These are phyloP conservation scores for Microdon myrmicae DNA, from an alignment of 2,888 invertebrate genomes.

Conservation along the genomic window DNA sequence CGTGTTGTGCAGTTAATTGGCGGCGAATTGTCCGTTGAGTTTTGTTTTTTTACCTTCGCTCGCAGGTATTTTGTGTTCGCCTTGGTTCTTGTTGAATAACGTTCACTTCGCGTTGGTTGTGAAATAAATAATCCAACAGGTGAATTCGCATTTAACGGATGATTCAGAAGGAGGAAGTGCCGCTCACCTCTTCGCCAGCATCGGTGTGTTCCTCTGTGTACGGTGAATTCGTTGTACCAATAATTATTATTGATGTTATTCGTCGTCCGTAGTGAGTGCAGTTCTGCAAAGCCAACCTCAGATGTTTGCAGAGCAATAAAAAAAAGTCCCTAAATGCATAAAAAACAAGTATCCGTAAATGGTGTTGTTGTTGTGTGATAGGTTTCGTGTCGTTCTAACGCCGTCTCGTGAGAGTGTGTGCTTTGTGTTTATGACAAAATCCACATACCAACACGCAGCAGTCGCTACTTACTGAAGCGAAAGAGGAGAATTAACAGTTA, in stretches of 20 bases:
- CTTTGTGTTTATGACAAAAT: conserved; percentile 21
- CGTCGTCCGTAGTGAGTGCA: too few species aligned
- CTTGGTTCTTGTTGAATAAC: conserved; percentile 34
- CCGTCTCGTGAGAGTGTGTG: conserved; percentile 12
- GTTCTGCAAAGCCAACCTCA: conserved; percentile 18
- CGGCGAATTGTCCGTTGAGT: conserved; percentile 31
- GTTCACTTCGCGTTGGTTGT: background rate
- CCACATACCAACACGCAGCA: conserved; percentile 35
- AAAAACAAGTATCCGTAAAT: conserved; percentile 19
- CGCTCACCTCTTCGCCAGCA: too few species aligned
- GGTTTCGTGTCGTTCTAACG: conserved; percentile 12
- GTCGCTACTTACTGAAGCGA: conserved; percentile 22
- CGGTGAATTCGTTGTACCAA: too few species aligned
- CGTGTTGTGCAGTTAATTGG: conserved; percentile 14
- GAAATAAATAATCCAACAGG: conserved; percentile 21
- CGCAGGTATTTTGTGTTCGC: conserved; percentile 12
- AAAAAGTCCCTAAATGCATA: conserved; percentile 14
- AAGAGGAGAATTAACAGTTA: conserved; percentile 27
- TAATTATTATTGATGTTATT: too few species aligned
- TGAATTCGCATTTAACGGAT: conserved; percentile 34
- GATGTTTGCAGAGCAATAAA: conserved; percentile 34
- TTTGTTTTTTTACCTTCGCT: conserved; percentile 21
- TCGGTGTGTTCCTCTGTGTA: too few species aligned
- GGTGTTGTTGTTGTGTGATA: conserved; percentile 25
- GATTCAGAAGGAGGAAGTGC: too few species aligned